Conservation (phyloP, 2,888 invertebrate genomes). For the Teleiodes luculella region DNA sequence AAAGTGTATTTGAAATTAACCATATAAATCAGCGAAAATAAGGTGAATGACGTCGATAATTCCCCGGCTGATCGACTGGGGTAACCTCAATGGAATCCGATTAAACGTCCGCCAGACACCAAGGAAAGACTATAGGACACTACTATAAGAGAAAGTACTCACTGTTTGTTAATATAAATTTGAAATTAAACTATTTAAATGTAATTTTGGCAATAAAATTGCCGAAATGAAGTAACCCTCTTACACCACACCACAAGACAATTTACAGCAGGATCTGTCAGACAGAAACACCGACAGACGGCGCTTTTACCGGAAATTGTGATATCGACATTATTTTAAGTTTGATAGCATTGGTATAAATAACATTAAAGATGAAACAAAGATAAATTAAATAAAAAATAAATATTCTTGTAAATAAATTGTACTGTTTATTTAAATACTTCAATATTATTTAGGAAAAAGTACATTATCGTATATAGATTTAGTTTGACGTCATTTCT, state of each 20-base stretch:
- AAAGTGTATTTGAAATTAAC: slow-evolving; percentile 20
- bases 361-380: background rate
- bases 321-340: slow-evolving; percentile 45
- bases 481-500: too few species aligned
- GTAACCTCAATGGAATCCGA: slow-evolving; percentile 36
- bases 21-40: slow-evolving; percentile 35
- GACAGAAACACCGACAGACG: slow-evolving; percentile 47
- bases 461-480: too few species aligned
- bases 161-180: slow-evolving; percentile 53
- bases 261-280: slow-evolving; percentile 37
- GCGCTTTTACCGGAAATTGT: slow-evolving; percentile 54
- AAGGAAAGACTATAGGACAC: background rate
- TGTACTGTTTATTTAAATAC: too few species aligned
- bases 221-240: slow-evolving; percentile 30
- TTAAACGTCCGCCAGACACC: background rate
- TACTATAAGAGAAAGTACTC: slow-evolving; percentile 40
- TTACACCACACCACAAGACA: slow-evolving; percentile 64
- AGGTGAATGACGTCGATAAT: slow-evolving; percentile 54
- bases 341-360: background rate
- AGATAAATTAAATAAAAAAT: background rate
- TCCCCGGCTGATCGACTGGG: slow-evolving; percentile 47
- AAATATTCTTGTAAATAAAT: background rate
- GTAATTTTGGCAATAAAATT: slow-evolving; percentile 55
- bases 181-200: slow-evolving; percentile 55
- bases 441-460: too few species aligned